A percentile compares a stretch with the other conserved stretches of the same genome.
Evolutionary conservation across 2,888 invertebrate genomes (phyloP).

Genomic region (Mylabris sibirica): DNA sequence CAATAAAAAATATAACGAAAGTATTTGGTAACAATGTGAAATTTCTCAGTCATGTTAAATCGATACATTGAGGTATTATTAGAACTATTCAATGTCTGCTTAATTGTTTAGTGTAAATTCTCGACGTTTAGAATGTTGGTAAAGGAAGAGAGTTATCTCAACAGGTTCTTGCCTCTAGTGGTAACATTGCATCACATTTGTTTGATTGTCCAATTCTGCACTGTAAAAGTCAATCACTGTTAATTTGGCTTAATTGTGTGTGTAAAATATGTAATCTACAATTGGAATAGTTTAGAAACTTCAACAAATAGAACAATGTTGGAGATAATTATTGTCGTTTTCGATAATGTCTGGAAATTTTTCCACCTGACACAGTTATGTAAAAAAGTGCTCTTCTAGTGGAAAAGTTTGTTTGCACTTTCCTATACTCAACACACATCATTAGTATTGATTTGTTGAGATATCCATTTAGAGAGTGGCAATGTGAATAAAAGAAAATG

Average conservation of each 20-base stretch:
- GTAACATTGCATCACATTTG: neutral
- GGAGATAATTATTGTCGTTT: no score
- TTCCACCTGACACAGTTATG: neutral
- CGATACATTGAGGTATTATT: neutral
- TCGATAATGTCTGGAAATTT: neutral
- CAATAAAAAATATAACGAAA: neutral
- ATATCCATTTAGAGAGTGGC: slow-evolving; percentile 33
- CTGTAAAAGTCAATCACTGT: neutral
- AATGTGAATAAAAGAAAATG: slow-evolving; percentile 30
- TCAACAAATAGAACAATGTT: neutral
- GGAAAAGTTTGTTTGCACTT: neutral
- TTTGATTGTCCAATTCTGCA: neutral
- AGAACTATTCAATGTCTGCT: neutral
- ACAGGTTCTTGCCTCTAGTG: neutral
- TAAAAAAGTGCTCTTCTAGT: neutral
- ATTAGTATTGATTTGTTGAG: slow-evolving; percentile 20
- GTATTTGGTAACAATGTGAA: neutral
- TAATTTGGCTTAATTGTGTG: neutral
- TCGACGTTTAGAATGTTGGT: neutral
- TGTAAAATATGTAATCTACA: neutral
- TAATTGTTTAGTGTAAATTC: neutral
- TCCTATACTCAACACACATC: neutral
- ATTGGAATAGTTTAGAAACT: neutral
- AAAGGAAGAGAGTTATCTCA: neutral
- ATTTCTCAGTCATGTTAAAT: neutral